Evolutionary conservation across 1,140 invertebrate genomes (phyloP), one percentile per base, ranked within the genome.

Genomic region (Zelostemma sp.): DNA sequence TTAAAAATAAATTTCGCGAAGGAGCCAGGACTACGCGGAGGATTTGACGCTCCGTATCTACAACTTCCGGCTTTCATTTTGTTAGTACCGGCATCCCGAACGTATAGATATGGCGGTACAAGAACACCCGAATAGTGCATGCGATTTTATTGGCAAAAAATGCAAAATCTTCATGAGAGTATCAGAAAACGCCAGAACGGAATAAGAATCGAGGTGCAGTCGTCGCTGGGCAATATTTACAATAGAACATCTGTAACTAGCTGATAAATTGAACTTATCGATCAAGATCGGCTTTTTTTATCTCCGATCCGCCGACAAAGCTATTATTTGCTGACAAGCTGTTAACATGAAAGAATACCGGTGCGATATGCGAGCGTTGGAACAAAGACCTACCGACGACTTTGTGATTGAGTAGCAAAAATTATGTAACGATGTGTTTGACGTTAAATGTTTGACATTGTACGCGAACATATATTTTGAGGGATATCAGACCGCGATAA

Each of bases 281-380:
- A 73, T 72, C 64, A 61, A 72, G 71, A 75, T 77, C 38, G 11
- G 63, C 56, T n/a, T n/a, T 64, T 54, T 68, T 78, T 75, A 74
- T 69, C 68, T 57, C 31, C 72, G 71, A 75, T 77, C 72, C 11
- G 54, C 65, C 68, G 65, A 68, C 59, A 65, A 63, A 64, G 65
- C 68, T 9, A 35, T 35, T 74, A 62, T 76, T 78, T 72, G 72
- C 72, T 53, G 71, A 73, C 72, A 61, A 72, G 67, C 68, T 72
- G 75, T 75, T 75, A 78, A 78, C 72, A 74, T 72, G 68, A 78
- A 76, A 78, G 74, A 68, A 70, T 50, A 73, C 67, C 72, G 67
- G 66, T 71, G 66, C 66, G 47, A 51, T 50, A 16, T 45, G 25
- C 3, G 40, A 16, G 60, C 49, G 41, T n/a, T 38, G 50, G 63